Base-by-base conservation (phyloP, 2,888 invertebrate species). In the Schrankia costaestrigalis region DNA sequence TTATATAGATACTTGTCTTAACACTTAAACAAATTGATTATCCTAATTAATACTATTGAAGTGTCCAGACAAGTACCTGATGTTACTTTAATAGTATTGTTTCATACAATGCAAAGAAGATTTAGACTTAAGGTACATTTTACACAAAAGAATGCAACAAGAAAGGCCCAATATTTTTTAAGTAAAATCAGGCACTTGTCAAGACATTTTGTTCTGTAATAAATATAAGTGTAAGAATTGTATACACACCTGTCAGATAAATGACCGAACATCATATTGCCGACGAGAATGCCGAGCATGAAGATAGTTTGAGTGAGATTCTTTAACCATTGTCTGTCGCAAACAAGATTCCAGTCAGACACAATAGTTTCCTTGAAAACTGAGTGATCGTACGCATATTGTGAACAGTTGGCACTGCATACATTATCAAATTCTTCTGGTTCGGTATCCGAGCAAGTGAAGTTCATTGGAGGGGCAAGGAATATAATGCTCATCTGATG, bases 401-500 rank as follows among this genome's bases (percentile, higher is more conserved):
- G 59, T 0, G 85, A 76, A 59, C 93, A 93, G 21, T 90, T 89
- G 0, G 60, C 54, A 1, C 79, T 67, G 57, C 93, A 93, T 0
- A 63, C 39, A 24, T 76, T 89, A 26, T 89, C 89, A 32, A 84
- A 90, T 9, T 64, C 42, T 30, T 71, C 76, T 32, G 31, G 41
- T 13, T 54, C 41, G 1, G 63, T 54, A 18, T 53, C 46, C 0
- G 66, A 55, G 59, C 93, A 93, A 11, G 83, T 87, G 56, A 89
- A 91, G 10, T 89, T 78, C 32, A 90, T 89, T 0, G 91, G 91
- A 0, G 94, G 93, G 3, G 94, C 93, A 43, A 94, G 88, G 63
- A 95, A 94, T 38, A 94, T 92, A 42, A 94, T 93, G 44, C 91
- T 93, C 69, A 94, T 89, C 60, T 94, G 94, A 65, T 94, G 94